phyloP scores from a whole-genome alignment of 2,797 vertebrate species.

The Poecile montanus region DNA sequence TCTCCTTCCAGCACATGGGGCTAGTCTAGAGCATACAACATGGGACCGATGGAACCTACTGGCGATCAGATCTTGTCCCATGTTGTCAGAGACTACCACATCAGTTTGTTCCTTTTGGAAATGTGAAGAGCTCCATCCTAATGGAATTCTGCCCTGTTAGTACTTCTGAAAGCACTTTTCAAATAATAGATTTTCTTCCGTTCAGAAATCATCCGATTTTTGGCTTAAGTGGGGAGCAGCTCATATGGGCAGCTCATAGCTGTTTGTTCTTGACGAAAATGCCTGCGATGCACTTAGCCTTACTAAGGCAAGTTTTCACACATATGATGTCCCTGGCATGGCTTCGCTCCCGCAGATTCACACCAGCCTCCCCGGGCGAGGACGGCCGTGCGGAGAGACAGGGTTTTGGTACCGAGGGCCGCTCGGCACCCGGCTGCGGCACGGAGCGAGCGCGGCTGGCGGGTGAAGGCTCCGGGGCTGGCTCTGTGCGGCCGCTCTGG shows the following conservation, averaged over 20 bases:
- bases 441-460: rapidly evolving
- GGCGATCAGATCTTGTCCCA: background rate
- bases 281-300: too few species aligned
- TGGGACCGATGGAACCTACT: rapidly evolving
- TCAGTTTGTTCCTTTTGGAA: background rate
- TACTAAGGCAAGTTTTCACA: background rate
- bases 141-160: background rate
- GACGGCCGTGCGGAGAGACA: rapidly evolving
- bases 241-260: background rate
- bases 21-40: background rate
- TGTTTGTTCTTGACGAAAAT: background rate
- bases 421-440: background rate
- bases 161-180: background rate
- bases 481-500: rapidly evolving
- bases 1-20: background rate
- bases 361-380: rapidly evolving
- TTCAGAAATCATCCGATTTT: background rate
- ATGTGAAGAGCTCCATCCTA: background rate
- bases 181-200: background rate
- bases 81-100: background rate
- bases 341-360: background rate
- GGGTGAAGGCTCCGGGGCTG: background rate
- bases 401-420: background rate
- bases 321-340: background rate
- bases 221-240: background rate